These are phyloP conservation scores for Trachymyrmex cornetzi DNA, from an alignment of 1,140 invertebrate species.

Conservation along the genomic window DNA sequence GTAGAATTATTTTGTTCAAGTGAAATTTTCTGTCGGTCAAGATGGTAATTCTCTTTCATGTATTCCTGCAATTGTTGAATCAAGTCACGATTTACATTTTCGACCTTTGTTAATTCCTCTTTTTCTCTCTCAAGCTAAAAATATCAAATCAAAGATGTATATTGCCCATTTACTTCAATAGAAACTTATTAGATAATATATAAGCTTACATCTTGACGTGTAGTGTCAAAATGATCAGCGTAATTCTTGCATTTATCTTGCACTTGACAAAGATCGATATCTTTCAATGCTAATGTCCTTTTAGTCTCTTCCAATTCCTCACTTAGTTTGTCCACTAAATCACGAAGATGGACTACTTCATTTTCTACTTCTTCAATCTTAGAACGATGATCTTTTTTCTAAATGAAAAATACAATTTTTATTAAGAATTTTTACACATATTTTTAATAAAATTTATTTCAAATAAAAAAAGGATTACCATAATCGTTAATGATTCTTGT, in stretches of 20 bases:
- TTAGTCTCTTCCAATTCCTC: slow-evolving; percentile 73
- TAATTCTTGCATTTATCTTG: slow-evolving; percentile 70
- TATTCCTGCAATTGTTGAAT: slow-evolving; percentile 78
- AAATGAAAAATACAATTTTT: slow-evolving; percentile 47
- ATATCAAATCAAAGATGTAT: neutral
- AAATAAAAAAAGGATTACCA: slow-evolving; percentile 65
- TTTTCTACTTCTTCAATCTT: slow-evolving; percentile 67
- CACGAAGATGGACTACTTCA: slow-evolving; percentile 62
- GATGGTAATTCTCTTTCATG: slow-evolving; percentile 76
- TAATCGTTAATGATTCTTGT: slow-evolving; percentile 73
- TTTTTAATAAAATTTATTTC: neutral
- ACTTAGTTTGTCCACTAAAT: slow-evolving; percentile 70
- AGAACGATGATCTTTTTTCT: slow-evolving; percentile 75
- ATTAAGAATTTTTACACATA: slow-evolving; percentile 33
- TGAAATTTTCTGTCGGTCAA: slow-evolving; percentile 76
- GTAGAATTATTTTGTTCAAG: slow-evolving; percentile 79
- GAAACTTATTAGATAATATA: slow-evolving; percentile 23
- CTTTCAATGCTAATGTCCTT: slow-evolving; percentile 70
- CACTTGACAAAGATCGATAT: slow-evolving; percentile 64
- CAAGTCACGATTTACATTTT: slow-evolving; percentile 76
- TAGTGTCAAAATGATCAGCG: slow-evolving; percentile 68
- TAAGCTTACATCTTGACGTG: slow-evolving; percentile 69
- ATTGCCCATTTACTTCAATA: slow-evolving; percentile 15
- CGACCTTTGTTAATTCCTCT: slow-evolving; percentile 69
- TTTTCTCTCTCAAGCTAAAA: slow-evolving; percentile 66